Evolutionary conservation across 92 coral and sea anemone genomes (phyloP).

Genomic region (Epizoanthus stellaris): DNA sequence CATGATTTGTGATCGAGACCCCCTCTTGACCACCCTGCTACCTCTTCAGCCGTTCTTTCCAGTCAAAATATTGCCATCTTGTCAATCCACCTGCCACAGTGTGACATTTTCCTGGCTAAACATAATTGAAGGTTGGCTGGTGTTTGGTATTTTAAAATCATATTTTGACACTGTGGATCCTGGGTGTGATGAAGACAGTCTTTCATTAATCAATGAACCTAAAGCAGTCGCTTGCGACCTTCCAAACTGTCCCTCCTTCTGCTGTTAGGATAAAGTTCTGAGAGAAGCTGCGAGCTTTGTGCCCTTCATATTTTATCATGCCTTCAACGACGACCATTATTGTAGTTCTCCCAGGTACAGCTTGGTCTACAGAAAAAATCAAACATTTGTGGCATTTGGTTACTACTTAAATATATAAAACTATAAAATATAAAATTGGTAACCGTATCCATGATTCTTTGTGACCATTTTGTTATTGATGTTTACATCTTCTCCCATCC

Average conservation of each 20-base stretch:
- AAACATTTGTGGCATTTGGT: background rate
- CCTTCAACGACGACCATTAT: constrained; percentile 91
- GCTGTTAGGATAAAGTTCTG: constrained; percentile 97
- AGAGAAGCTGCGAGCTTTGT: constrained; percentile 76
- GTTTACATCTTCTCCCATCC: too few species aligned
- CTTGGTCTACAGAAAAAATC: constrained; percentile 72
- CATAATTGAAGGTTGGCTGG: too few species aligned
- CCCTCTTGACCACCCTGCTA: too few species aligned
- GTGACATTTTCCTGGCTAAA: too few species aligned
- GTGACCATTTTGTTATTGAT: too few species aligned
- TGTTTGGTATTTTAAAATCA: background rate
- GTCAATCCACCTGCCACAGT: too few species aligned
- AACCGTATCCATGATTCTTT: too few species aligned
- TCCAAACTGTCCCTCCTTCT: constrained; percentile 95
- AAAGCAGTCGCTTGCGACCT: constrained; percentile 97
- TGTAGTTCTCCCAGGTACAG: constrained; percentile 93
- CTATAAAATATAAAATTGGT: too few species aligned
- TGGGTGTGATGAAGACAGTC: background rate
- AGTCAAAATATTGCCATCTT: too few species aligned
- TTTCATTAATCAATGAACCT: constrained; percentile 69
- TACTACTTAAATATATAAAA: background rate
- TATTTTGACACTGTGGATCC: background rate
- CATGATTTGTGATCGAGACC: too few species aligned
- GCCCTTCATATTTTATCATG: constrained; percentile 85
- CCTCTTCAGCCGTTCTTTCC: too few species aligned